Conservation (phyloP, 2,888 invertebrate genomes). For the Plagiodera versicolora region DNA sequence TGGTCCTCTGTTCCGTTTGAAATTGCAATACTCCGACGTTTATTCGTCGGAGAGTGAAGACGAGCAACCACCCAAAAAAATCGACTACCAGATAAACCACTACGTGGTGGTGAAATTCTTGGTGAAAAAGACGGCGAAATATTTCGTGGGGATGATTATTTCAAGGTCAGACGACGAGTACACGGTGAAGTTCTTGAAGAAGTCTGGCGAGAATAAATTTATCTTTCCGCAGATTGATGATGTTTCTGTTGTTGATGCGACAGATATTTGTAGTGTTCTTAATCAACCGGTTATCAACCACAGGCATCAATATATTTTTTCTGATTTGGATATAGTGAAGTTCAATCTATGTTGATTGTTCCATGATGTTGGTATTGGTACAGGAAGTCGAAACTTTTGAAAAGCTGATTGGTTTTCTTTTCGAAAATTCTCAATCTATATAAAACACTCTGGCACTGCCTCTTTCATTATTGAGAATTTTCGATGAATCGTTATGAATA, state of each 20-base stretch:
- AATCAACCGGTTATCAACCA: slow-evolving; percentile 9
- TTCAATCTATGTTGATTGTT: neutral
- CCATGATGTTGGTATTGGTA: no score
- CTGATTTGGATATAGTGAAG: neutral
- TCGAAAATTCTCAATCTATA: no score
- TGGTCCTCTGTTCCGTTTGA: neutral
- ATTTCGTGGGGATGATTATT: slow-evolving; percentile 4
- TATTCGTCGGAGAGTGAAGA: neutral
- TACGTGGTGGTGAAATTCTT: slow-evolving; percentile 9
- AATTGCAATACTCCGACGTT: neutral
- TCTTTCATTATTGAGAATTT: no score
- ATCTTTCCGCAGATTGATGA: slow-evolving; percentile 10
- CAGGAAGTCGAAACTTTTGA: no score
- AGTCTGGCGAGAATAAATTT: slow-evolving; percentile 8
- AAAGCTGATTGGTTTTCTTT: no score
- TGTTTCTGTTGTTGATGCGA: neutral
- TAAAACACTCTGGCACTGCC: no score
- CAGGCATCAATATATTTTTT: slow-evolving; percentile 12
- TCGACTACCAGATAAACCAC: neutral
- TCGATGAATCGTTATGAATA: no score
- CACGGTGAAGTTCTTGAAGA: slow-evolving; percentile 9
- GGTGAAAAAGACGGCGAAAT: slow-evolving; percentile 7
- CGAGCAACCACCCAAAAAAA: neutral
- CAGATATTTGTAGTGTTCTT: neutral
- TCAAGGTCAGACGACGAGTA: neutral